phyloP scores from a whole-genome alignment of 1,140 invertebrate genomes.

The Zaprionus camerounensis region DNA sequence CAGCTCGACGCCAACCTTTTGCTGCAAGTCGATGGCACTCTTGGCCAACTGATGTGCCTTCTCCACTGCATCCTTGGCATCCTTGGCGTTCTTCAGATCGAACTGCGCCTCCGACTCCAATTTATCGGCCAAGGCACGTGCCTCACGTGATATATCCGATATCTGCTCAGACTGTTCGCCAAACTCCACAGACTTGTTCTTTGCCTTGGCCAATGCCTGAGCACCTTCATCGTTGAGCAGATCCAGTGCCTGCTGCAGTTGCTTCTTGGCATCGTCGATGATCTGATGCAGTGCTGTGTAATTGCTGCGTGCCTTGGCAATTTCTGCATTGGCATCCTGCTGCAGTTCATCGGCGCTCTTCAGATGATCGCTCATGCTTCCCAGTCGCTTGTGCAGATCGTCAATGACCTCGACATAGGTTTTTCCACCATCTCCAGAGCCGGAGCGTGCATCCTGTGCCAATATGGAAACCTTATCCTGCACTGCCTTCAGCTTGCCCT shows the following conservation, averaged over 20 bases:
- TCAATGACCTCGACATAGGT: constrained; percentile 88
- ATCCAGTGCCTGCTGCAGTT: constrained; percentile 90
- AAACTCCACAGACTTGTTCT: constrained; percentile 92
- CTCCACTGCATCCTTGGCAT: constrained; percentile 92
- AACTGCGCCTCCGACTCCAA: constrained; percentile 91
- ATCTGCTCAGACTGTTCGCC: constrained; percentile 96
- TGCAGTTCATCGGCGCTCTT: constrained; percentile 87
- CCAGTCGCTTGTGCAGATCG: constrained; percentile 88
- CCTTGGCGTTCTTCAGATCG: constrained; percentile 90
- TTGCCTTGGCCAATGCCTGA: constrained; percentile 91
- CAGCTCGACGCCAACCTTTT: constrained; percentile 90
- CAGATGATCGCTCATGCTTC: constrained; percentile 88
- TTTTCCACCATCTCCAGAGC: constrained; percentile 87
- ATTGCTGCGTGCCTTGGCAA: constrained; percentile 87
- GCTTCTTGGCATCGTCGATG: constrained; percentile 89
- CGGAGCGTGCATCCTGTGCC: constrained; percentile 88
- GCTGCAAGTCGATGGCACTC: constrained; percentile 91
- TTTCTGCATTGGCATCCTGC: constrained; percentile 87
- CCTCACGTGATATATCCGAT: constrained; percentile 94
- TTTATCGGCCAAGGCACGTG: constrained; percentile 91
- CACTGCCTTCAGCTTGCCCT: constrained; percentile 89
- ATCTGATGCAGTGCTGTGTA: constrained; percentile 91
- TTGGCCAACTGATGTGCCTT: constrained; percentile 92
- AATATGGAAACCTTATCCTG: constrained; percentile 89
- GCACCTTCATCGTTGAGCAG: constrained; percentile 92